These are phyloP conservation scores for Rhinogobio ventralis DNA, from an alignment of 2,797 vertebrate genomes.

Conservation along the genomic window DNA sequence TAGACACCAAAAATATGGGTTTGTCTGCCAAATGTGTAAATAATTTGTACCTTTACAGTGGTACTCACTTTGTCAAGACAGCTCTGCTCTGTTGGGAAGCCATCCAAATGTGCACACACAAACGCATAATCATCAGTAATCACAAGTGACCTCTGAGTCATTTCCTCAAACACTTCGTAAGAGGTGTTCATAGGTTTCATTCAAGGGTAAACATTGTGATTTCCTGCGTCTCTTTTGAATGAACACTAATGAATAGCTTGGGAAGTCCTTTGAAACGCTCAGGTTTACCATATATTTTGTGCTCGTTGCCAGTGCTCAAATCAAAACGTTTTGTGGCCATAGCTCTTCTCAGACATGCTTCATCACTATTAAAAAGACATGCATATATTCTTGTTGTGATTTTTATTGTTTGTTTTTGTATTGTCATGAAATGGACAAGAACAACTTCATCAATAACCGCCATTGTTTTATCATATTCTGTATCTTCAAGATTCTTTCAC, in stretches of 20 bases:
- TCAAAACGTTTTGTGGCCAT: constrained; percentile 7
- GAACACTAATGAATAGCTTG: constrained; percentile 6
- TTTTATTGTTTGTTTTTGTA: not conserved
- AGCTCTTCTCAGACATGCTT: not conserved
- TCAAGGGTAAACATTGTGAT: constrained; percentile 9
- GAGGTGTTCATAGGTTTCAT: not conserved
- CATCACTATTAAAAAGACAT: not conserved
- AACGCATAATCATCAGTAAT: constrained; percentile 10
- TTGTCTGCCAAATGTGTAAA: constrained; percentile 11
- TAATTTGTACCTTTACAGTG: constrained; percentile 24
- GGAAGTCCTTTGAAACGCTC: constrained; percentile 15
- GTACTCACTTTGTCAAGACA: not conserved
- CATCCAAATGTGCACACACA: not conserved
- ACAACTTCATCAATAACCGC: not conserved
- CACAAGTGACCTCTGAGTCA: constrained; percentile 19
- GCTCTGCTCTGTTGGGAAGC: not conserved
- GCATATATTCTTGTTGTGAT: not conserved
- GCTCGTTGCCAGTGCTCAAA: not conserved
- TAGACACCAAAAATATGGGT: not conserved
- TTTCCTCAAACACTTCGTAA: constrained; percentile 33
- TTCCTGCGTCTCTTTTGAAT: constrained; percentile 4
- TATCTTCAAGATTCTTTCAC: constrained; percentile 6
- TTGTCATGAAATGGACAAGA: not conserved
- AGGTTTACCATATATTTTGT: constrained; percentile 12
- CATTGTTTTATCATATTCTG: not conserved